A percentile compares a stretch with the other conserved stretches of the same genome.
Conservation (phyloP, 2,888 invertebrate genomes). For the Biston stratarius region DNA sequence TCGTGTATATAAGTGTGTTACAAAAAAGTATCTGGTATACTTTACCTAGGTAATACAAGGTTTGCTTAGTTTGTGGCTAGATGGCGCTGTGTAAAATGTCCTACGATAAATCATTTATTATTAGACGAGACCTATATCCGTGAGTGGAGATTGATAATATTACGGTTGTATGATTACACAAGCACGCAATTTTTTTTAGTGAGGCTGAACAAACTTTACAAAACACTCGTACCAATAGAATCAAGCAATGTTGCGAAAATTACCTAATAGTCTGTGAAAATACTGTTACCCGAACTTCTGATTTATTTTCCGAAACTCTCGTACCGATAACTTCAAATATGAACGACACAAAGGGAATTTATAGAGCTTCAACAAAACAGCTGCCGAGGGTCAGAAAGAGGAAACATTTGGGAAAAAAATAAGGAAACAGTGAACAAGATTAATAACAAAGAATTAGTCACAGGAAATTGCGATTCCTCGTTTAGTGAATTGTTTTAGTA, state of each 20-base stretch:
- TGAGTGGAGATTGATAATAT: too few species aligned
- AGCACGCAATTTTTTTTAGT: neutral
- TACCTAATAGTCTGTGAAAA: slow-evolving; percentile 40
- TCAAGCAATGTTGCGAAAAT: slow-evolving; percentile 30
- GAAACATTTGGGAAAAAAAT: slow-evolving; percentile 52
- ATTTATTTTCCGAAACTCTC: slow-evolving; percentile 37
- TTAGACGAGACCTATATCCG: too few species aligned
- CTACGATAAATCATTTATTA: too few species aligned
- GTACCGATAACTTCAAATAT: slow-evolving; percentile 40
- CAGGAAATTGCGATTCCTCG: slow-evolving; percentile 77
- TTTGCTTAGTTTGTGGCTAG: too few species aligned
- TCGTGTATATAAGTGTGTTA: too few species aligned
- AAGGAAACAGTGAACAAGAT: slow-evolving; percentile 70
- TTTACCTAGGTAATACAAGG: too few species aligned
- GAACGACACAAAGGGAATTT: slow-evolving; percentile 40
- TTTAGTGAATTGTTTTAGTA: slow-evolving; percentile 69
- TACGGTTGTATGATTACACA: neutral
- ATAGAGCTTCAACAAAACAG: slow-evolving; percentile 39
- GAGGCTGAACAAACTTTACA: slow-evolving; percentile 11
- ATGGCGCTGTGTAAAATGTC: too few species aligned
- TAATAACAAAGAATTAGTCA: slow-evolving; percentile 75
- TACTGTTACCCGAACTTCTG: slow-evolving; percentile 37
- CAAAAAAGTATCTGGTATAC: too few species aligned
- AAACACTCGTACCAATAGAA: slow-evolving; percentile 16
- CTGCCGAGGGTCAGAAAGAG: slow-evolving; percentile 35